These are phyloP conservation scores for Diarsia rubi DNA, from an alignment of 2,888 invertebrate genomes.

Conservation along the genomic window DNA sequence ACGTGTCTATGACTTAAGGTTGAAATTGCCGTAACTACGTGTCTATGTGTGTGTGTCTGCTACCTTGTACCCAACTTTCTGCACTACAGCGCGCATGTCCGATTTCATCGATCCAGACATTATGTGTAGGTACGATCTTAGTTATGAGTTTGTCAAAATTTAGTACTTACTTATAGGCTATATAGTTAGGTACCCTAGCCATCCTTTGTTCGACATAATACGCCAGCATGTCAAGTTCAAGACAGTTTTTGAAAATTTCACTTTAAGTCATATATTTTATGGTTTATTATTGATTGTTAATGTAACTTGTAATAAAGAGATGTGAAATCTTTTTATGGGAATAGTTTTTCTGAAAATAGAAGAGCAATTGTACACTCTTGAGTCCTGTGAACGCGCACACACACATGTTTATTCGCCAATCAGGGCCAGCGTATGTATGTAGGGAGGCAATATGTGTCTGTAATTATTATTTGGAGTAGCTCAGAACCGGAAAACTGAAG, in stretches of 20 bases:
- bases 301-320: too few species aligned
- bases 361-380: background rate
- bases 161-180: slow-evolving; percentile 4
- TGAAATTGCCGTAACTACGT: background rate
- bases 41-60: background rate
- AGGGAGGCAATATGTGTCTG: background rate
- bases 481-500: too few species aligned
- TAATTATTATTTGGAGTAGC: too few species aligned
- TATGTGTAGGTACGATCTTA: slow-evolving; percentile 7
- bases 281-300: background rate
- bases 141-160: slow-evolving; percentile 13
- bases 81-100: slow-evolving; percentile 9
- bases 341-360: background rate
- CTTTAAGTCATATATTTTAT: background rate
- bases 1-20: background rate
- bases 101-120: slow-evolving; percentile 1
- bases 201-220: background rate
- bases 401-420: slow-evolving; percentile 5
- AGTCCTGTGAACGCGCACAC: background rate
- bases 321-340: background rate
- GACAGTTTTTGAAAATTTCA: background rate
- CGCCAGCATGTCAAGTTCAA: background rate
- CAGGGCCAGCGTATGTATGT: background rate
- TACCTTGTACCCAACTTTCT: too few species aligned
- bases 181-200: background rate